A percentile compares a stretch with the other conserved stretches of the same genome.
Evolutionary conservation across 2,113 vertebrate genomes (phyloP).

Genomic region (Reinhardtius hippoglossoides): DNA sequence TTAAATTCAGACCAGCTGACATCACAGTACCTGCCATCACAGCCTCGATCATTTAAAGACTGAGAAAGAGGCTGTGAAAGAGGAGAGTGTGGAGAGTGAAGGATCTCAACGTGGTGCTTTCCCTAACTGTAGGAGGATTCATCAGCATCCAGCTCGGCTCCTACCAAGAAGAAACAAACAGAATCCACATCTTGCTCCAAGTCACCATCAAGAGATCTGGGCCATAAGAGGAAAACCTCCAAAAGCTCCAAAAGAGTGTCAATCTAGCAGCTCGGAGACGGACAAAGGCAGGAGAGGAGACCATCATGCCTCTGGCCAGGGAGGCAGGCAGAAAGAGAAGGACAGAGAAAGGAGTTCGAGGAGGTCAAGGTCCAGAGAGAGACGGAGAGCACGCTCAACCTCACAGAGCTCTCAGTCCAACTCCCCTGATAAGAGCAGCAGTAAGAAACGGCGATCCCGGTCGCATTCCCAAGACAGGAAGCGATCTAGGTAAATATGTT

Average conservation of each 20-base stretch:
- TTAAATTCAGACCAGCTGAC: slow-evolving; percentile 68
- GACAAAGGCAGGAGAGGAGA: slow-evolving; percentile 71
- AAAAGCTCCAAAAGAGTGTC: slow-evolving; percentile 81
- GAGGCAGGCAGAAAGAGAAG: slow-evolving; percentile 50
- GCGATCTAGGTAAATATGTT: slow-evolving; percentile 59
- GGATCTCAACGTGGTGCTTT: slow-evolving; percentile 29
- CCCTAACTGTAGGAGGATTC: slow-evolving; percentile 42
- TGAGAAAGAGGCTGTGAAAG: slow-evolving; percentile 20
- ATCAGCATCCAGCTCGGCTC: slow-evolving; percentile 77
- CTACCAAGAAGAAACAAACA: slow-evolving; percentile 76
- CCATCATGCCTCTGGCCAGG: slow-evolving; percentile 23
- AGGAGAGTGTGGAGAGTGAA: slow-evolving; percentile 57
- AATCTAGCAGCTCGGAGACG: slow-evolving; percentile 79
- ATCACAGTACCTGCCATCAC: slow-evolving; percentile 15
- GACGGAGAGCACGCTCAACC: slow-evolving; percentile 76
- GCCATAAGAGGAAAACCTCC: slow-evolving; percentile 38
- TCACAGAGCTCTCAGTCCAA: slow-evolving; percentile 82
- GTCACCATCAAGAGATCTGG: slow-evolving; percentile 40
- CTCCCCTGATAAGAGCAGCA: slow-evolving; percentile 72
- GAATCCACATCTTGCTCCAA: slow-evolving; percentile 75
- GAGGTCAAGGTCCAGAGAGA: slow-evolving; percentile 78
- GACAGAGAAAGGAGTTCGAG: slow-evolving; percentile 75
- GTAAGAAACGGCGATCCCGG: slow-evolving; percentile 66
- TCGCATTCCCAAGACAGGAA: slow-evolving; percentile 66
- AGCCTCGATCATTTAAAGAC: slow-evolving; percentile 33